Base-by-base conservation (phyloP, 2,888 invertebrate genomes). In the Orthosia incerta region DNA sequence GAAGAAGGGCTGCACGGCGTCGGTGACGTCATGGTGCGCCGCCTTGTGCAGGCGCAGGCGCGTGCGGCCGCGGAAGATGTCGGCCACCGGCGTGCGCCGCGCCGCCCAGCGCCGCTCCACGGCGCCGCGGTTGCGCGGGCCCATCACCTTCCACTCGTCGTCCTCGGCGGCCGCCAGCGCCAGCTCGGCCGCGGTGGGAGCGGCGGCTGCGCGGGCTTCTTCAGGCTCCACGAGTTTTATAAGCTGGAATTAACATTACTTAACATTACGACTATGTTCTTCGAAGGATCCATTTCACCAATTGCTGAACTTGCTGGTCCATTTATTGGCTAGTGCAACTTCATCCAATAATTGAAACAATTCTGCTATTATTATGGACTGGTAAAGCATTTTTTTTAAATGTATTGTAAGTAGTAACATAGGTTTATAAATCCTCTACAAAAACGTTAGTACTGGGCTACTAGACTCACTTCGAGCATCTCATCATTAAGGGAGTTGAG, bases 401-500 rank as follows among this genome's bases (percentile, higher is more conserved):
- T n/a, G n/a, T n/a, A n/a, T n/a, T n/a, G n/a, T n/a, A n/a, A n/a
- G n/a, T n/a, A n/a, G 11, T 20, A 55, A 23, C 15, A 11, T 57
- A 18, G 57, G 11, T 57, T 9, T 11, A 45, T 11, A 1, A 4
- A 46, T 39, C 7, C 39, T 23, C 23, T 20, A 23, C 11, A 46
- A 12, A 46, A 45, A 20, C 16, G 23, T 26, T 12, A 23, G 20
- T 0, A 11, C 2, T 1, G 0, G 13, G 45, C 57, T 55, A 1
- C 3, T 1, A 0, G 13, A 51, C 57, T 55, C 89, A 98, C 98
- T 97, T 99, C 98, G 4, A 99, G 97, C 99, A 99, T 99, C 96
- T 99, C 99, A 93, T 99, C 99, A 91, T 99, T 99, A 71, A 99
- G 97, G 45, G 98, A 98, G 95, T 99, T 99, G 39, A 99, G 97